Percentiles rank a stretch among this genome's conserved stretches.
Evolutionary conservation across 2,888 invertebrate genomes (phyloP).

Genomic region (Zele albiditarsus): DNA sequence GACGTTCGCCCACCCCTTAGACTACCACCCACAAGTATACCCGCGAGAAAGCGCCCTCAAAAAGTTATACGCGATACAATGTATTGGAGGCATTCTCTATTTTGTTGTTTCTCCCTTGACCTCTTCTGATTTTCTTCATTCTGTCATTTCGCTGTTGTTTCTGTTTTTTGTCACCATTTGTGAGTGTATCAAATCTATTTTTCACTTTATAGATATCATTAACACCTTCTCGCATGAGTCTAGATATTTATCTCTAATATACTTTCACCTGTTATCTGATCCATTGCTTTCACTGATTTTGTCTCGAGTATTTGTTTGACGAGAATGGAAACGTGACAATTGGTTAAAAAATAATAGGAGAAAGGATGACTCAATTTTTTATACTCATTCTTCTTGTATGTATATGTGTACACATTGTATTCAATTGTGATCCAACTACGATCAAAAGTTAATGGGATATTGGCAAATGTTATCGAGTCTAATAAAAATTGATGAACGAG

Average conservation of each 20-base stretch:
- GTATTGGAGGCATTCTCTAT: conserved; percentile 39
- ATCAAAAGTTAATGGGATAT: conserved; percentile 30
- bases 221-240: no score
- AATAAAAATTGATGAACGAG: conserved; percentile 36
- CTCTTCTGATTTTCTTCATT: conserved; percentile 29
- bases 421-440: conserved; percentile 8
- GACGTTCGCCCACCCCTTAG: conserved; percentile 69
- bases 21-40: conserved; percentile 50
- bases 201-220: conserved; percentile 4
- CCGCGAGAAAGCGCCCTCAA: conserved; percentile 38
- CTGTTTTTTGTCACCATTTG: conserved; percentile 10
- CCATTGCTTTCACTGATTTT: no score
- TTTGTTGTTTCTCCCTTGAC: conserved; percentile 23
- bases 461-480: conserved; percentile 21
- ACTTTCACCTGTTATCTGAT: no score
- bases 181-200: conserved; percentile 26
- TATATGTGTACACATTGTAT: conserved; percentile 6
- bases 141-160: conserved; percentile 17
- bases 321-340: no score
- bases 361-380: no score
- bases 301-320: no score
- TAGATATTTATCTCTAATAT: no score
- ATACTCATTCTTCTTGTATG: background rate
- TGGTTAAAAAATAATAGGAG: no score
- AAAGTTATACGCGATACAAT: conserved; percentile 51